These are phyloP conservation scores for Ericerus pela DNA, from an alignment of 1,140 invertebrate species.

Conservation along the genomic window DNA sequence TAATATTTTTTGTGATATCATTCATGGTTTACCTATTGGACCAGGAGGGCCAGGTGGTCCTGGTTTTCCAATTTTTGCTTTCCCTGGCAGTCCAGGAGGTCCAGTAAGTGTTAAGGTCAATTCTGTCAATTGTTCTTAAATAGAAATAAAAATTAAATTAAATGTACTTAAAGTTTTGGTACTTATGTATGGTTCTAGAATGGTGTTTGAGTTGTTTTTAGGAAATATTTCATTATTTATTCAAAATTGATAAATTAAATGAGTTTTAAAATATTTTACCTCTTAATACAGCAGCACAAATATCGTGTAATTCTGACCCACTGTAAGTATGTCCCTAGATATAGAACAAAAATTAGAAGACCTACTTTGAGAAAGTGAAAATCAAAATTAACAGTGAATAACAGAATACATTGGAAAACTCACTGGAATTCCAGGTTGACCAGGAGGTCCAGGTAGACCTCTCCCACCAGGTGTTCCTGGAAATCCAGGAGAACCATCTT, in stretches of 20 bases:
- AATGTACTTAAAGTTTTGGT: background rate
- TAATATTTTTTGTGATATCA: background rate
- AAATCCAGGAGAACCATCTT: conserved; percentile 21
- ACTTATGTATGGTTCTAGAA: background rate
- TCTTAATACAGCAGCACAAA: conserved; percentile 36
- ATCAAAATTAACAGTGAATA: background rate
- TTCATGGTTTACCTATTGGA: conserved; percentile 36
- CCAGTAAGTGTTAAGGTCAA: conserved; percentile 41
- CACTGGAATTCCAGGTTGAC: conserved; percentile 32
- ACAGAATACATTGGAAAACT: conserved; percentile 15
- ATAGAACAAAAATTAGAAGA: background rate
- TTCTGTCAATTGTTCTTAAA: conserved; percentile 42
- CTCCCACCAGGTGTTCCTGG: conserved; percentile 37
- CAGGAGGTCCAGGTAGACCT: conserved; percentile 36
- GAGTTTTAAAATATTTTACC: background rate
- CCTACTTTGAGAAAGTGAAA: background rate
- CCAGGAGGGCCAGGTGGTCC: conserved; percentile 45
- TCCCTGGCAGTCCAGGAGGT: conserved; percentile 43
- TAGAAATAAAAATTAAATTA: background rate
- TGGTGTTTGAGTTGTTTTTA: background rate
- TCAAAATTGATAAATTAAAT: background rate
- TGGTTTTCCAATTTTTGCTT: conserved; percentile 39
- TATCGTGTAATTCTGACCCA: conserved; percentile 38
- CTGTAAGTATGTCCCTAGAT: conserved; percentile 36
- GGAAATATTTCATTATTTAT: background rate